Percentiles rank a stretch among this genome's conserved stretches.
phyloP scores from a whole-genome alignment of 2,797 vertebrate species.

The Natrix natrix region DNA sequence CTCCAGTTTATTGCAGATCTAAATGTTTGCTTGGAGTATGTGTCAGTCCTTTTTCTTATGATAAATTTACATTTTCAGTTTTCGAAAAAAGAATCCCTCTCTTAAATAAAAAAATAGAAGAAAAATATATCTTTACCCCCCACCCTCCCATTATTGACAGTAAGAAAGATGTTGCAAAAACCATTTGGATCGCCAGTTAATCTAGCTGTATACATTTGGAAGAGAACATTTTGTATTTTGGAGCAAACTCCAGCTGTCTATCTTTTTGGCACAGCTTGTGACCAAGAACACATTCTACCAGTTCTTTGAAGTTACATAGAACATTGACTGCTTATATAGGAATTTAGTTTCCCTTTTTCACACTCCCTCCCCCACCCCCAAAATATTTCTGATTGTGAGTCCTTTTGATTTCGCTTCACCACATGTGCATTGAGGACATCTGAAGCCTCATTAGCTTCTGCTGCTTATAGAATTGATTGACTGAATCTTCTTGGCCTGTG shows the following conservation, averaged over 20 bases:
- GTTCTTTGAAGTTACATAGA: constrained; percentile 23
- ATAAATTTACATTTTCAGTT: not conserved
- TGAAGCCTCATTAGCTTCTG: not conserved
- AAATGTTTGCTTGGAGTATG: not conserved
- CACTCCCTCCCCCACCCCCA: not conserved
- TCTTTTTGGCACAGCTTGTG: constrained; percentile 11
- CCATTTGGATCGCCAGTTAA: not conserved
- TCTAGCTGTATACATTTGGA: constrained; percentile 8
- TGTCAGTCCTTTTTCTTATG: not conserved
- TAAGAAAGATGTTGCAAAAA: constrained; percentile 21
- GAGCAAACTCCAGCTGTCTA: constrained; percentile 5
- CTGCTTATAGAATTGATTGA: not conserved
- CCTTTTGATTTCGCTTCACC: not conserved
- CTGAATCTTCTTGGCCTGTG: not conserved
- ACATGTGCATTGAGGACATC: not conserved
- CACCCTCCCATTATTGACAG: not conserved
- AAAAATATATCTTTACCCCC: constrained; percentile 10
- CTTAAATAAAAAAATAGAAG: not conserved
- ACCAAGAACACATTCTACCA: constrained; percentile 22
- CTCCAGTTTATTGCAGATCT: not conserved
- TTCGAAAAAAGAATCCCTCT: not conserved
- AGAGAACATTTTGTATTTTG: constrained; percentile 25
- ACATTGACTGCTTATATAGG: not conserved
- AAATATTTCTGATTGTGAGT: not conserved
- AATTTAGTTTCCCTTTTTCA: not conserved